Evolutionary conservation across 2,888 invertebrate species (phyloP), one percentile per base, ranked within the genome.

Genomic region (Fabriciana adippe): DNA sequence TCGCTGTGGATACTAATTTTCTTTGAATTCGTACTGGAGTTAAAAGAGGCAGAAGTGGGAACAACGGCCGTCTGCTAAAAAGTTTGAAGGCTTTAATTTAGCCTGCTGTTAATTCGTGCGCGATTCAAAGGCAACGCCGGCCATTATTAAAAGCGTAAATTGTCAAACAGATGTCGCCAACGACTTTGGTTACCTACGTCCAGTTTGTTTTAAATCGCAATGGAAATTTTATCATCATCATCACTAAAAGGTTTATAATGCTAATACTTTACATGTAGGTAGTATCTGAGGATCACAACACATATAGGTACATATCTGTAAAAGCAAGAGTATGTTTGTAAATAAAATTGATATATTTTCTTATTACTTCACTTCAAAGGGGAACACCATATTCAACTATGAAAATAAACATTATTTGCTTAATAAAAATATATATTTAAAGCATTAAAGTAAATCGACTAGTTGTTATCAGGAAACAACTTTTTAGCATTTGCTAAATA

Each of bases 61-160:
- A 82, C 83, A 80, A 79, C 74, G 45, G 31, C 80, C 80, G 81
- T 78, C 78, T 76, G 77, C 77, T 79, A 88, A 89, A 90, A 89
- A 88, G 84, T 87, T 76, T 87, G 85, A 87, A 86, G 84, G 86
- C 90, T 86, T 90, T 91, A 90, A 92, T 91, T 90, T 89, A 82
- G 87, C 86, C 78, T 74, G 84, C 79, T 86, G 90, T 89, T 91
- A 90, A 91, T 91, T 91, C 87, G 86, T 81, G 85, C 85, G 85
- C 87, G 84, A 88, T 89, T 90, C 89, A 89, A 89, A 89, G 89
- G 89, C 90, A 81, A 76, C 80, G 82, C 76, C 84, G 82, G 85
- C 90, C 87, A 90, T 91, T 91, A 92, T 91, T 91, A 90, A 90
- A 90, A 87, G 89, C 92, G 91, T 91, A 90, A 91, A 90, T 91